phyloP scores from a whole-genome alignment of 2,888 invertebrate genomes.

The Atrina japonica region DNA sequence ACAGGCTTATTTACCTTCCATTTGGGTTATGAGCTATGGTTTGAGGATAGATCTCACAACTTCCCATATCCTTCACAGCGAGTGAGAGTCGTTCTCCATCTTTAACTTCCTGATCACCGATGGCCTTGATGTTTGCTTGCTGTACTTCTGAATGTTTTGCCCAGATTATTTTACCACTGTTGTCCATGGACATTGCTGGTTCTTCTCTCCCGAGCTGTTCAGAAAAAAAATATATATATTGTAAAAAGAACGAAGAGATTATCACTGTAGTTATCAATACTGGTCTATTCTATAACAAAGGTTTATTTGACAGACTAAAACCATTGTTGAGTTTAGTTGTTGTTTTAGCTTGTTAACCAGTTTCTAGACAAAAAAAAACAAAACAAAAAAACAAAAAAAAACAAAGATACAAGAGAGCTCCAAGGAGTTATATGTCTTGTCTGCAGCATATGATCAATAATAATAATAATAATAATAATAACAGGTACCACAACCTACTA shows the following conservation, averaged over 20 bases:
- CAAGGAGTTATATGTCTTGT: too few species aligned
- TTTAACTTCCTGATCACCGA: slow-evolving; percentile 84
- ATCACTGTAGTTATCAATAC: too few species aligned
- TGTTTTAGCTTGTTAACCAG: background rate
- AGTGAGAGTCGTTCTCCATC: slow-evolving; percentile 97
- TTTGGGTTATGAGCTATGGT: slow-evolving; percentile 99
- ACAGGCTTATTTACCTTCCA: slow-evolving; percentile 89
- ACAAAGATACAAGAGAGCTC: too few species aligned
- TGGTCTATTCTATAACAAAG: too few species aligned
- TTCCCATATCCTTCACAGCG: slow-evolving; percentile 98
- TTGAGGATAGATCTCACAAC: slow-evolving; percentile 99
- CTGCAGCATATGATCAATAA: too few species aligned
- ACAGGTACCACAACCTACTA: too few species aligned
- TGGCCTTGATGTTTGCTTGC: slow-evolving; percentile 94
- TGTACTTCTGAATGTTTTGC: slow-evolving; percentile 99
- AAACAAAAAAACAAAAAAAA: too few species aligned
- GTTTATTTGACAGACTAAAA: too few species aligned
- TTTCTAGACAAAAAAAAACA: too few species aligned
- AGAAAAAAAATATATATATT: slow-evolving; percentile 6
- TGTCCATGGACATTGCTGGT: slow-evolving; percentile 99
- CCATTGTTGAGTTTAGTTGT: background rate
- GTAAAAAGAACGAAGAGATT: background rate
- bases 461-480: too few species aligned
- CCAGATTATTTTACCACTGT: slow-evolving; percentile 99
- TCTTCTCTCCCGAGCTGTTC: slow-evolving; percentile 94